Evolutionary conservation across 2,113 vertebrate genomes (phyloP).

Genomic region (Madoqua kirkii): DNA sequence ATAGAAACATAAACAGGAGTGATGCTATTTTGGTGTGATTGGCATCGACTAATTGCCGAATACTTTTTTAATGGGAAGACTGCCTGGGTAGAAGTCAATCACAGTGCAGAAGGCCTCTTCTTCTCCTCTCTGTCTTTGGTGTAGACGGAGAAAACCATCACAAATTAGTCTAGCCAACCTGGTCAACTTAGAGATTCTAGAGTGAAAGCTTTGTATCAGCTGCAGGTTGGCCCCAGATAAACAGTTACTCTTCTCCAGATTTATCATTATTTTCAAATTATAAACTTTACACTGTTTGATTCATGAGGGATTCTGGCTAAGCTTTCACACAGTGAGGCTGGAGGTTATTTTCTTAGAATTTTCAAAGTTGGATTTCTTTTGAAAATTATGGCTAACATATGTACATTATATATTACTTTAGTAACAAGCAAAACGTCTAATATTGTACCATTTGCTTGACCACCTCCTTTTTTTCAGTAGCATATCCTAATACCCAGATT

Average conservation of each 20-base stretch:
- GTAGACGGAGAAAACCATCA: neutral
- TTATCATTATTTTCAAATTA: neutral
- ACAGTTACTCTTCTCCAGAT: neutral
- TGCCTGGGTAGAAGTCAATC: slow-evolving; percentile 34
- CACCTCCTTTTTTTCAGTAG: neutral
- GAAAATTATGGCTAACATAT: neutral
- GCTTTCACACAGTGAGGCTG: neutral
- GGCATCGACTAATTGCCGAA: slow-evolving; percentile 32
- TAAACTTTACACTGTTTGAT: neutral
- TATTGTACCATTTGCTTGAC: neutral
- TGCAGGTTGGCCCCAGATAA: neutral
- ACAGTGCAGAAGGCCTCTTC: neutral
- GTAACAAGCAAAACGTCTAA: neutral
- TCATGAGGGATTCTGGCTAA: neutral
- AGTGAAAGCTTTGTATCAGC: neutral
- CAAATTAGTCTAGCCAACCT: neutral
- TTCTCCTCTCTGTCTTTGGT: neutral
- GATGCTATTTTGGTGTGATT: slow-evolving; percentile 52
- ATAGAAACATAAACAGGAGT: neutral
- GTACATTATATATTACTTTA: neutral
- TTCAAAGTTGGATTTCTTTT: neutral
- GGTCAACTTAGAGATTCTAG: neutral
- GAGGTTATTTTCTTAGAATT: neutral
- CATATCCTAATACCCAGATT: neutral
- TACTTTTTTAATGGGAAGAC: slow-evolving; percentile 38